These are phyloP conservation scores for Pristionchus arcanus DNA, from an alignment of 2,888 invertebrate genomes.

Conservation along the genomic window DNA sequence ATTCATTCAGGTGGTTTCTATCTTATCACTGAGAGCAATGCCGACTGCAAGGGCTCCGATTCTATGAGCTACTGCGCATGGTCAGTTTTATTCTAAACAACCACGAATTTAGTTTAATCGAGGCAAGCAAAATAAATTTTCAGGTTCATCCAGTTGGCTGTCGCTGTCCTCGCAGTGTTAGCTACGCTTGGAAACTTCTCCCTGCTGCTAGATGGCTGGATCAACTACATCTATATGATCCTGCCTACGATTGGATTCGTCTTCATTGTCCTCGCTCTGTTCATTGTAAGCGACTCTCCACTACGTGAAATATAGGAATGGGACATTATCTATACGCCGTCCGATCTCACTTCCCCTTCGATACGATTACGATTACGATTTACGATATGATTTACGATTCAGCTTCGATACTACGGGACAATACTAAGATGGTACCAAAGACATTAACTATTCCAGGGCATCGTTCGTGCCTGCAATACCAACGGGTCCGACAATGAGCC, in stretches of 20 bases:
- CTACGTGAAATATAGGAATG: no score
- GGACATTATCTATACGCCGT: no score
- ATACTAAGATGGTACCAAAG: no score
- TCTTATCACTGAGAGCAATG: neutral
- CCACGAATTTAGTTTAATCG: neutral
- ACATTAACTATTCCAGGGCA: no score
- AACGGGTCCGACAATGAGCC: no score
- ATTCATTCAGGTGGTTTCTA: neutral
- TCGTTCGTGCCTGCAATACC: no score
- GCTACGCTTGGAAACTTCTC: neutral
- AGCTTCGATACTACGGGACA: no score
- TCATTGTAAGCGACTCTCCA: neutral
- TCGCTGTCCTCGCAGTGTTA: neutral
- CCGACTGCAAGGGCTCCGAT: neutral
- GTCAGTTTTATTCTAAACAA: neutral
- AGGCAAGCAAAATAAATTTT: no score
- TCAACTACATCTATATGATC: no score
- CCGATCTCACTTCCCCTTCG: no score
- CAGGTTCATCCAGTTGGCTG: neutral
- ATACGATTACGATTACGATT: no score
- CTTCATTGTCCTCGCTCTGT: neutral
- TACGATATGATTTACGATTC: no score
- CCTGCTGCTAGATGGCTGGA: neutral
- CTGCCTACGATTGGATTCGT: neutral
- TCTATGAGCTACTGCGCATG: neutral